These are phyloP conservation scores for Trochalopteron elliotii DNA, from an alignment of 2,113 vertebrate species.

Conservation along the genomic window DNA sequence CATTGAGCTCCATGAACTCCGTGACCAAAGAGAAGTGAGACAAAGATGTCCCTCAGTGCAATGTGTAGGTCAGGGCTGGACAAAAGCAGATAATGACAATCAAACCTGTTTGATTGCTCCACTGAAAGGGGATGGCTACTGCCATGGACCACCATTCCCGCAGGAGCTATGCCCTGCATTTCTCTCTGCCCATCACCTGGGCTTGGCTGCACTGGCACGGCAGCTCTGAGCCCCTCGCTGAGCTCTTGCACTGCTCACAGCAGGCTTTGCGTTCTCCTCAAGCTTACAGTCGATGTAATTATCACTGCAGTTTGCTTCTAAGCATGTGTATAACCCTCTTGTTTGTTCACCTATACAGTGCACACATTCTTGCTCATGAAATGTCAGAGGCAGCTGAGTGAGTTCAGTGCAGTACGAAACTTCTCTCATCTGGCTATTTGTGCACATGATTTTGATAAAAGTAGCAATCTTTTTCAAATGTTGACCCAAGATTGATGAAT, in stretches of 20 bases:
- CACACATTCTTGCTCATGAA: fast-evolving
- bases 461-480: neutral
- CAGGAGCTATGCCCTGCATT: fast-evolving
- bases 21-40: slow-evolving; percentile 83
- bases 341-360: fast-evolving
- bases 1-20: slow-evolving; percentile 83
- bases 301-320: neutral
- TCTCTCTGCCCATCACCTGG: neutral
- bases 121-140: slow-evolving; percentile 17
- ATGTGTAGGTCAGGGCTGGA: slow-evolving; percentile 70
- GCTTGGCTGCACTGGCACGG: neutral
- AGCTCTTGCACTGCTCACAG: neutral
- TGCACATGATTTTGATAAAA: neutral
- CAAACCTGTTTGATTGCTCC: slow-evolving; percentile 64
- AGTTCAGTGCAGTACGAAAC: neutral
- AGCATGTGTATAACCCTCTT: fast-evolving
- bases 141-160: neutral
- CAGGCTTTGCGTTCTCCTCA: neutral
- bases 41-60: slow-evolving; percentile 78
- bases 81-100: slow-evolving; percentile 72
- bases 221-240: neutral
- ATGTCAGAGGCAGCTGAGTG: neutral
- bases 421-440: neutral
- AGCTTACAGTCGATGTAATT: fast-evolving
- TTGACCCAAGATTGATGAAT: neutral